Percentiles rank a stretch among this genome's conserved stretches.
phyloP scores from a whole-genome alignment of 2,888 invertebrate genomes.

The Vanessa cardui region DNA sequence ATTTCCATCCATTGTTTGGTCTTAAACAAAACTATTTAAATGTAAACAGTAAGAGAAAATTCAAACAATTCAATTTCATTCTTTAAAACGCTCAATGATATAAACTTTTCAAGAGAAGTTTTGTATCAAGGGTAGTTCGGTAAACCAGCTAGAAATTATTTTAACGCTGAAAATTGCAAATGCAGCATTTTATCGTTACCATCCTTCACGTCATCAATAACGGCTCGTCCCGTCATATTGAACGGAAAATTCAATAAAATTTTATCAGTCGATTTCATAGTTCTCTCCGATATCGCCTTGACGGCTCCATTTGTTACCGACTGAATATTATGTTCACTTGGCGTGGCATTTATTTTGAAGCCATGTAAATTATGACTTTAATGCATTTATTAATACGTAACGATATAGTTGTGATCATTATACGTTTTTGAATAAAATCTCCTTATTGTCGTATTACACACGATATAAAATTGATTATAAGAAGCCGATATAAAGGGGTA shows the following conservation, averaged over 20 bases:
- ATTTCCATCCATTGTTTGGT: no score
- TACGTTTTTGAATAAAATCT: no score
- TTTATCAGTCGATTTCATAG: constrained; percentile 69
- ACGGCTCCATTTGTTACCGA: constrained; percentile 50
- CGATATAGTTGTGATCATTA: no score
- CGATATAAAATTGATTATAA: no score
- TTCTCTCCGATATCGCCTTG: constrained; percentile 54
- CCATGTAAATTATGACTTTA: constrained; percentile 16
- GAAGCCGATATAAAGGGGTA: no score
- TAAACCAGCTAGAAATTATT: neutral
- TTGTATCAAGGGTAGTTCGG: no score
- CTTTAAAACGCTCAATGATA: neutral
- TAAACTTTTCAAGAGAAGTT: neutral
- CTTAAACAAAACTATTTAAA: no score
- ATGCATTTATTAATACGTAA: constrained; percentile 7
- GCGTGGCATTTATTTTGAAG: constrained; percentile 21
- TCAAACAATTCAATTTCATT: no score
- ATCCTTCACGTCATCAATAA: constrained; percentile 69
- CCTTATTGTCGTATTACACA: no score
- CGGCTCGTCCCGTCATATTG: constrained; percentile 66
- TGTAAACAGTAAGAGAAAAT: no score
- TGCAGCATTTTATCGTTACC: constrained; percentile 45
- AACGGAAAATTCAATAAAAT: constrained; percentile 77
- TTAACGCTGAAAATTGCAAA: constrained; percentile 35
- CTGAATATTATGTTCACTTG: constrained; percentile 30